Evolutionary conservation across 2,888 invertebrate genomes (phyloP).

Genomic region (Reticulitermes lucifugus): DNA sequence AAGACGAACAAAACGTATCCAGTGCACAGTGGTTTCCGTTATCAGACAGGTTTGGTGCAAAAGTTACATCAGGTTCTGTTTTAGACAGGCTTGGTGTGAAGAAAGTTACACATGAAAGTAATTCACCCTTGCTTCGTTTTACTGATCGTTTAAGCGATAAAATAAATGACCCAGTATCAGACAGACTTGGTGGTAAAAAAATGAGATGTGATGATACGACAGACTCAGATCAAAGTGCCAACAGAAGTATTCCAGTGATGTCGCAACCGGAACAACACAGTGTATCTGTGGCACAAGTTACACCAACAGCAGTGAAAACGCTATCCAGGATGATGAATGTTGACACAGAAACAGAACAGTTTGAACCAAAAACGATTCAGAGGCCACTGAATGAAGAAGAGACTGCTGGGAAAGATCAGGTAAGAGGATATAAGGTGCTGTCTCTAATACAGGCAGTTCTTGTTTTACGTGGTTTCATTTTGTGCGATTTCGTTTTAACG

Average conservation of each 20-base stretch:
- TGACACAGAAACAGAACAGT: background rate
- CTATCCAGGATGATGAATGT: background rate
- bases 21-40: background rate
- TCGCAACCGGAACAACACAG: background rate
- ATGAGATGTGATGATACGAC: background rate
- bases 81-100: background rate
- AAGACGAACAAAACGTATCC: background rate
- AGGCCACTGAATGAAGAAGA: background rate
- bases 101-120: background rate
- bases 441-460: too few species aligned
- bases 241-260: constrained; percentile 13
- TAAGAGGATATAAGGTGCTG: background rate
- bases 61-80: background rate
- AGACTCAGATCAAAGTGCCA: background rate
- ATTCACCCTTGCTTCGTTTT: background rate
- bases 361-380: background rate
- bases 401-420: background rate
- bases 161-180: background rate
- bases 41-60: constrained; percentile 1
- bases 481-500: too few species aligned
- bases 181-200: background rate
- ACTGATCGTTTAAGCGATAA: background rate
- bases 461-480: too few species aligned
- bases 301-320: constrained; percentile 3
- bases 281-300: constrained; percentile 25